Percentiles rank a stretch among this genome's conserved stretches.
Evolutionary conservation across 2,888 invertebrate genomes (phyloP).

Genomic region (Agonopterix arenella): DNA sequence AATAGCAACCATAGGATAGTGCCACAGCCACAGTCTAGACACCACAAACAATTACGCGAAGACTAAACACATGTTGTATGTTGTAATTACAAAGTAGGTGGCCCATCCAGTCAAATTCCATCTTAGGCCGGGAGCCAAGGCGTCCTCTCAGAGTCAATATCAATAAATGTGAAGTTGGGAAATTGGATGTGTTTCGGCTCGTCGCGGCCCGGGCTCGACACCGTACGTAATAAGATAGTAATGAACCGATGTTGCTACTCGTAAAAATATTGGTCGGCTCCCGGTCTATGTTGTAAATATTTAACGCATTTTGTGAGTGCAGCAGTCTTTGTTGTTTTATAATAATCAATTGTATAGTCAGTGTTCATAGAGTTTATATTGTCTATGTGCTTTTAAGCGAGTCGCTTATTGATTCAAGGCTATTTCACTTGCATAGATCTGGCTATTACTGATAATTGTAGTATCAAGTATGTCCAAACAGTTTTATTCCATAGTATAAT

Average conservation of each 20-base stretch:
- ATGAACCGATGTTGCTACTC: conserved; percentile 62
- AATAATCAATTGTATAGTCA: too few relatives aligned
- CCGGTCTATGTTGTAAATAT: conserved; percentile 64
- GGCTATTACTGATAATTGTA: too few relatives aligned
- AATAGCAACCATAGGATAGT: too few relatives aligned
- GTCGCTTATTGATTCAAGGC: too few relatives aligned
- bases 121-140: conserved; percentile 41
- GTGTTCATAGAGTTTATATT: too few relatives aligned
- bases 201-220: conserved; percentile 49
- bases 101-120: conserved; percentile 34
- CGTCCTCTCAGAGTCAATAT: conserved; percentile 74
- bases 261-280: conserved; percentile 69
- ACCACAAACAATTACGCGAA: neutral
- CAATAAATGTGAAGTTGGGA: conserved; percentile 75
- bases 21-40: neutral
- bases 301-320: conserved; percentile 28
- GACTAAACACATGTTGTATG: neutral
- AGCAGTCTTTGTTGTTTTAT: neutral
- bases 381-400: too few relatives aligned
- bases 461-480: too few relatives aligned
- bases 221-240: conserved; percentile 72
- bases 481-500: too few relatives aligned
- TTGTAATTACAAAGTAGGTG: neutral
- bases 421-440: too few relatives aligned
- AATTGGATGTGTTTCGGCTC: conserved; percentile 75